phyloP scores from a whole-genome alignment of 2,797 vertebrate species.

The Sternarchorhynchus goeldii region DNA sequence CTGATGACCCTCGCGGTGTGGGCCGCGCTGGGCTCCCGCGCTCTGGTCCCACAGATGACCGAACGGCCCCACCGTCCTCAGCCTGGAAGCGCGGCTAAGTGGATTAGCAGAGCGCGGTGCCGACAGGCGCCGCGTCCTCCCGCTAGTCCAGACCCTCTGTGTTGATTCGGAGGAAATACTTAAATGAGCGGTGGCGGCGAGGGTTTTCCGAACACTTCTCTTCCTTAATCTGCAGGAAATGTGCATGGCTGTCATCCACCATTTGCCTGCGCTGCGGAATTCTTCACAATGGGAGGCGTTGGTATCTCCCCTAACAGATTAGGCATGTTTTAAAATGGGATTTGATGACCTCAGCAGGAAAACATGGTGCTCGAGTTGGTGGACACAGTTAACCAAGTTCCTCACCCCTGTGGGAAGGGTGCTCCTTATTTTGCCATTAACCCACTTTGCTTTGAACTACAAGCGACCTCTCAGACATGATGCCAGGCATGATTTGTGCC shows the following conservation, averaged over 20 bases:
- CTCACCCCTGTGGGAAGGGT: constrained; percentile 20
- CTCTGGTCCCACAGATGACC: not conserved
- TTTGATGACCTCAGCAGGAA: constrained; percentile 55
- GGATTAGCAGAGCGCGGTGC: constrained; percentile 55
- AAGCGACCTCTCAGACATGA: constrained; percentile 28
- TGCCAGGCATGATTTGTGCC: not conserved
- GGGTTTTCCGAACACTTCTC: constrained; percentile 8
- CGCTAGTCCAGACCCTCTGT: constrained; percentile 40
- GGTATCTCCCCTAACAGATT: constrained; percentile 58
- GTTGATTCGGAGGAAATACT: constrained; percentile 47
- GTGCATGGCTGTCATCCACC: constrained; percentile 60
- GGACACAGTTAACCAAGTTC: not conserved
- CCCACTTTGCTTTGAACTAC: constrained; percentile 21
- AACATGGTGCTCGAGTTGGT: constrained; percentile 13
- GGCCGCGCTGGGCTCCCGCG: not conserved
- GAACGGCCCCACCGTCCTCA: constrained; percentile 1
- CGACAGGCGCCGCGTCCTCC: constrained; percentile 46
- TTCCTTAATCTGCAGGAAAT: constrained; percentile 57
- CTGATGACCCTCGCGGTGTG: too few species aligned
- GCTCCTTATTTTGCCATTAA: constrained; percentile 33
- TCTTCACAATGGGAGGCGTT: constrained; percentile 57
- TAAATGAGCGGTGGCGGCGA: constrained; percentile 44
- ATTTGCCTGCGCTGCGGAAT: constrained; percentile 57
- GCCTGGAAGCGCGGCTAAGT: constrained; percentile 46
- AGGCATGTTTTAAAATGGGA: constrained; percentile 52